phyloP scores from a whole-genome alignment of 2,888 invertebrate genomes.

The Meganola albula region DNA sequence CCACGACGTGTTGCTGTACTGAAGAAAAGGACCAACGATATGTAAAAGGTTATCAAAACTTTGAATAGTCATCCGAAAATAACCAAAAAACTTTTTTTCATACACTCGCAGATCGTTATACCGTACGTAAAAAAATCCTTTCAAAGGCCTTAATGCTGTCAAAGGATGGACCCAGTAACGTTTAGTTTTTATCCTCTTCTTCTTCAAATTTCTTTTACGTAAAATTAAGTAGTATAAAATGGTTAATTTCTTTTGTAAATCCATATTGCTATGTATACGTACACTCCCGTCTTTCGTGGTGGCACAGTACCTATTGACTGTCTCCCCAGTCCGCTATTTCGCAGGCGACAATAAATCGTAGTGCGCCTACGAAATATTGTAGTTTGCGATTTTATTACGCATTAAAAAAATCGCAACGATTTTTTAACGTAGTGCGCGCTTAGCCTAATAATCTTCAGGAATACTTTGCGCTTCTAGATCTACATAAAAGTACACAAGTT shows the following conservation, averaged over 20 bases:
- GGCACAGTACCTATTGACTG: not conserved
- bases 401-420: constrained; percentile 4
- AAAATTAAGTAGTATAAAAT: constrained; percentile 1
- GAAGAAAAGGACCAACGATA: not conserved
- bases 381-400: constrained; percentile 5
- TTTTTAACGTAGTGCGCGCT: not conserved
- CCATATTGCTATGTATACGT: not conserved
- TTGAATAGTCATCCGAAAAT: constrained; percentile 3
- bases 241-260: not conserved
- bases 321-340: constrained; percentile 3
- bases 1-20: constrained; percentile 3
- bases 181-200: not conserved
- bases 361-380: constrained; percentile 3
- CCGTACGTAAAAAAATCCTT: constrained; percentile 2
- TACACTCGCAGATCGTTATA: constrained; percentile 1
- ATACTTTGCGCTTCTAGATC: too few relatives aligned
- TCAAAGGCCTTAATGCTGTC: constrained; percentile 4
- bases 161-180: constrained; percentile 7
- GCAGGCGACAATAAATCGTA: constrained; percentile 8
- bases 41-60: constrained; percentile 1
- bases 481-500: constrained; percentile 25
- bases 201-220: constrained; percentile 1
- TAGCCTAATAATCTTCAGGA: too few relatives aligned
- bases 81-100: constrained; percentile 2
- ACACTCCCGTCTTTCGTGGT: constrained; percentile 1